These are phyloP conservation scores for Polypedilum vanderplanki DNA, from an alignment of 1,140 invertebrate genomes.

Conservation along the genomic window DNA sequence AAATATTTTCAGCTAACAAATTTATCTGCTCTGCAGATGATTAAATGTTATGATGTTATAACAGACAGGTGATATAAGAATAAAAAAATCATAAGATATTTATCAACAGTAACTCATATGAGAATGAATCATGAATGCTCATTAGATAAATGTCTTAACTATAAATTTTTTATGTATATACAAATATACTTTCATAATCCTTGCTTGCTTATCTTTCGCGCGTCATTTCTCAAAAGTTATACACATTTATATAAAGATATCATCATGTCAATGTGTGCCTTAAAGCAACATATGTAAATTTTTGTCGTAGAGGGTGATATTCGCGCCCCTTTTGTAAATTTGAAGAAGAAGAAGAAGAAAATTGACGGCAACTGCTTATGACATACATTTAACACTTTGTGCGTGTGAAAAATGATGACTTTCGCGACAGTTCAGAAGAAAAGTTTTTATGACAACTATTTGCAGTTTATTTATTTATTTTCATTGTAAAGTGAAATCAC, in stretches of 20 bases:
- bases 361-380: constrained; percentile 10
- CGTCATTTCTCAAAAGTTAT: neutral
- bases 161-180: constrained; percentile 2
- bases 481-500: neutral
- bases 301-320: neutral
- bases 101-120: no score
- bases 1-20: no score
- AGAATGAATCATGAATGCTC: no score
- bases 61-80: no score
- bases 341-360: neutral
- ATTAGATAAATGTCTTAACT: no score
- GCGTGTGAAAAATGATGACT: constrained; percentile 20
- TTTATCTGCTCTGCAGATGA: no score
- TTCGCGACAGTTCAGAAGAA: neutral
- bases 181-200: neutral
- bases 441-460: neutral
- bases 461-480: neutral
- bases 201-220: neutral
- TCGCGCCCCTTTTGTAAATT: neutral
- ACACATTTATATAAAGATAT: constrained; percentile 9
- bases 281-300: neutral
- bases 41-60: no score
- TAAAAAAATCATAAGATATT: no score
- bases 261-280: neutral
- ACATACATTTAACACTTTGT: constrained; percentile 25